Evolutionary conservation across 1,140 invertebrate species (phyloP), one percentile per base, ranked within the genome.

Genomic region (Cydia strobilella): DNA sequence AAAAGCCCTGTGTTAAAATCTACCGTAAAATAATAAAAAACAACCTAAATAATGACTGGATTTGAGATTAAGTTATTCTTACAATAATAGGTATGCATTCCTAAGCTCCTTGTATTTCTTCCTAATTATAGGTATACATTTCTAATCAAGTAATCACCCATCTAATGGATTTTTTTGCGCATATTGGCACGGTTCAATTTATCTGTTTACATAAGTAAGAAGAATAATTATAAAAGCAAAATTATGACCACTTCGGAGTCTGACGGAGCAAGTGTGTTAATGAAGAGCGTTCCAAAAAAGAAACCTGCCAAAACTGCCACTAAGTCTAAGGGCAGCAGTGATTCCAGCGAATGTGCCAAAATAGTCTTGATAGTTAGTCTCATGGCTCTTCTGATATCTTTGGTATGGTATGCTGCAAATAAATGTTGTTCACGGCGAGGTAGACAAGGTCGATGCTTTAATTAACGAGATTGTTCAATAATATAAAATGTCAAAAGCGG

Each of bases 21-120:
- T 51, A 18, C 48, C 15, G 48, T 13, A 4, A 45, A 13, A 13
- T 45, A 45, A 45, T 45, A 45, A 54, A n/a, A 54, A 54, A 59
- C 9, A 12, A 23, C 18, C 6, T 2, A 59, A 59, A 59, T 1
- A 59, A 23, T 59, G 54, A 23, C 20, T 23, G 18, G 20, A 23
- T 59, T 23, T 10, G 18, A 12, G 20, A 59, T 59, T 59, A 2
- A 23, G 54, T 23, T 23, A 7, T 23, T 59, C 54, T 7, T 59
- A 59, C 54, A 23, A 59, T 59, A 59, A 59, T 59, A 54, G n/a
- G 13, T 15, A 45, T 45, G 51, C 51, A 54, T n/a, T 54, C 51
- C 51, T 13, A 15, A 45, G 42, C 12, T 45, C 10, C 35, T 10
- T 39, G 35, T 39, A 39, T 39, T 39, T 39, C 13, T 15, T 13